Evolutionary conservation across 2,797 vertebrate genomes (phyloP).

Genomic region (Merluccius polli): DNA sequence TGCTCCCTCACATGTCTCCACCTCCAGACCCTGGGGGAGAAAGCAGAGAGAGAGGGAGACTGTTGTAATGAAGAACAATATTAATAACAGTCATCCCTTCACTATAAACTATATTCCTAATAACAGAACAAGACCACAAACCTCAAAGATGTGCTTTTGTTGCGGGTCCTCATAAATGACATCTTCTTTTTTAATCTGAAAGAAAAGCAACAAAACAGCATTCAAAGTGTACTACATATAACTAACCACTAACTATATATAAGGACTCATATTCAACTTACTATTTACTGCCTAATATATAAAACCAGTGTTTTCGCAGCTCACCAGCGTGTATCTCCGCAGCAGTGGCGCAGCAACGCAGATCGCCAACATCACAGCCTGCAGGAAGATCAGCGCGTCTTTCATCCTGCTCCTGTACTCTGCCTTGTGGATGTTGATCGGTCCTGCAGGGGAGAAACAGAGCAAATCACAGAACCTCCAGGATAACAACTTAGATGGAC

Average conservation of each 20-base stretch:
- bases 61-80: background rate
- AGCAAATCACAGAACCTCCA: background rate
- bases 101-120: background rate
- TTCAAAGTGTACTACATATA: background rate
- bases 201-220: background rate
- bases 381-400: constrained; percentile 83
- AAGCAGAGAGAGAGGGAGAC: background rate
- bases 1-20: constrained; percentile 59
- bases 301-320: constrained; percentile 4
- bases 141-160: constrained; percentile 48
- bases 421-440: constrained; percentile 12
- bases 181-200: constrained; percentile 50
- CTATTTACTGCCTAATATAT: background rate
- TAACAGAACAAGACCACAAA: constrained; percentile 41
- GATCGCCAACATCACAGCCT: constrained; percentile 77
- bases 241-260: background rate
- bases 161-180: constrained; percentile 84
- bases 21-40: constrained; percentile 62
- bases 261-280: background rate
- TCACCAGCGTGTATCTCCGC: constrained; percentile 74
- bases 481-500: background rate
- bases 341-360: constrained; percentile 71
- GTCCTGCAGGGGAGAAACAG: constrained; percentile 49
- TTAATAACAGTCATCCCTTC: background rate
- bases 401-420: constrained; percentile 73